Percentiles rank a stretch among this genome's conserved stretches.
These are phyloP conservation scores for Ictalurus punctatus DNA, from an alignment of 2,113 vertebrate species.

Conservation along the genomic window DNA sequence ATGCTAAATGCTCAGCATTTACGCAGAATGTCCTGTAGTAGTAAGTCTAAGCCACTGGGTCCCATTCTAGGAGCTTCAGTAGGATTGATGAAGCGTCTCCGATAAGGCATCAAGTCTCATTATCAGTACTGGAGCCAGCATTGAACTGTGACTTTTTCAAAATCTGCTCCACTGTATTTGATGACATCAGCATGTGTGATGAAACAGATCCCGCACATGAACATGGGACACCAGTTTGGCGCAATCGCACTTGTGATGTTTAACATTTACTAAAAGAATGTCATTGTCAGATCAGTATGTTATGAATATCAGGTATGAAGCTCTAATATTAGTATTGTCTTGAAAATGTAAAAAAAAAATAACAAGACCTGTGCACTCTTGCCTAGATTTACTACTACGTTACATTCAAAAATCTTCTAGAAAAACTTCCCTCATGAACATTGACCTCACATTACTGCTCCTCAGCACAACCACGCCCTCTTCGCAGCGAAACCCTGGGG, in stretches of 20 bases:
- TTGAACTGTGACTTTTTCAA: not conserved
- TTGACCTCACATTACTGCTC: not conserved
- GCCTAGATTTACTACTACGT: not conserved
- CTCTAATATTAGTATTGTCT: not conserved
- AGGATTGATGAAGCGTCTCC: not conserved
- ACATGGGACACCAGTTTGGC: not conserved
- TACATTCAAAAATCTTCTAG: not conserved
- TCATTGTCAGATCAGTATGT: not conserved
- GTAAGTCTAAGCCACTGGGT: not conserved
- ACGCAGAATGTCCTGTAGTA: not conserved
- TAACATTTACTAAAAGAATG: not conserved
- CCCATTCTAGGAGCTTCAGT: not conserved
- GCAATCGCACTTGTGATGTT: not conserved
- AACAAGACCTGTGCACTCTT: not conserved
- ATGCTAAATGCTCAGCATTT: not conserved
- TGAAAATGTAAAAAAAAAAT: not conserved
- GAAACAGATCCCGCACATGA: not conserved
- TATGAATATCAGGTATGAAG: not conserved
- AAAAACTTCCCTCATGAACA: not conserved
- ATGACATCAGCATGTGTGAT: not conserved
- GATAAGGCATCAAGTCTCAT: not conserved
- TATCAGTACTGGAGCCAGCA: not conserved
- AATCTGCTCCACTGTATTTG: not conserved
- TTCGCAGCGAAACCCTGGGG: constrained; percentile 41
- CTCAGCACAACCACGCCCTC: constrained; percentile 38